Conservation (phyloP, 2,797 vertebrate genomes). For the Furcifer pardalis region DNA sequence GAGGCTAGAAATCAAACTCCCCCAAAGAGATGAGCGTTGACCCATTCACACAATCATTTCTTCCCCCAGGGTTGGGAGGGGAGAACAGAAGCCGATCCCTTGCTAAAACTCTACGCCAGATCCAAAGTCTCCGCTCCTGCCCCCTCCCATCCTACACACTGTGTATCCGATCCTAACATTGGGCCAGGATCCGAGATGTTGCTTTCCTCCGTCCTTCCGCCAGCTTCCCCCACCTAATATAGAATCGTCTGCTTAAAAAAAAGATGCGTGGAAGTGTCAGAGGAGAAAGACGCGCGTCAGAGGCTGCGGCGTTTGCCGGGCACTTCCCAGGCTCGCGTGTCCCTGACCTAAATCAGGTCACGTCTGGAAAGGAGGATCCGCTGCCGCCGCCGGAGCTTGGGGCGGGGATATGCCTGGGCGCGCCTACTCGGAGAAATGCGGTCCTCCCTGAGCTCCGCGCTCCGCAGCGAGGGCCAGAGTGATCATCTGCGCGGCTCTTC, state of each 20-base stretch:
- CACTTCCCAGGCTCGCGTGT: not conserved
- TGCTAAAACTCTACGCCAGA: too few relatives aligned
- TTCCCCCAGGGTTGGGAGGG: too few relatives aligned
- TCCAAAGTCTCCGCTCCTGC: too few relatives aligned
- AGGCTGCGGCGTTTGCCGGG: not conserved
- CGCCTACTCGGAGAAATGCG: conserved; percentile 43
- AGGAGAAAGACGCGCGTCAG: not conserved
- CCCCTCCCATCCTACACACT: not conserved
- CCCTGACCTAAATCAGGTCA: not conserved
- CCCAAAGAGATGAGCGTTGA: not conserved
- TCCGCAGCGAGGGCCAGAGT: not conserved
- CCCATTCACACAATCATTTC: not conserved
- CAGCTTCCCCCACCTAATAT: conserved; percentile 51
- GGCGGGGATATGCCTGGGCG: not conserved
- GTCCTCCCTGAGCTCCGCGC: not conserved
- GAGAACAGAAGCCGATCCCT: too few relatives aligned
- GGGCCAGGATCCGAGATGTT: rapidly evolving
- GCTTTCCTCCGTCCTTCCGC: not conserved
- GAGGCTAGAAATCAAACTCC: too few relatives aligned
- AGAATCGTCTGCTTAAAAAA: conserved; percentile 10
- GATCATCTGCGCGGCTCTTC: conserved; percentile 7
- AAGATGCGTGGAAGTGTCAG: not conserved
- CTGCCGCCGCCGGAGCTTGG: not conserved
- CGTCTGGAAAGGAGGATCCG: not conserved
- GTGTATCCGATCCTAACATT: too few relatives aligned